A percentile compares a stretch with the other conserved stretches of the same genome.
Conservation (phyloP, 2,113 vertebrate species). For the Rhineura floridana region DNA sequence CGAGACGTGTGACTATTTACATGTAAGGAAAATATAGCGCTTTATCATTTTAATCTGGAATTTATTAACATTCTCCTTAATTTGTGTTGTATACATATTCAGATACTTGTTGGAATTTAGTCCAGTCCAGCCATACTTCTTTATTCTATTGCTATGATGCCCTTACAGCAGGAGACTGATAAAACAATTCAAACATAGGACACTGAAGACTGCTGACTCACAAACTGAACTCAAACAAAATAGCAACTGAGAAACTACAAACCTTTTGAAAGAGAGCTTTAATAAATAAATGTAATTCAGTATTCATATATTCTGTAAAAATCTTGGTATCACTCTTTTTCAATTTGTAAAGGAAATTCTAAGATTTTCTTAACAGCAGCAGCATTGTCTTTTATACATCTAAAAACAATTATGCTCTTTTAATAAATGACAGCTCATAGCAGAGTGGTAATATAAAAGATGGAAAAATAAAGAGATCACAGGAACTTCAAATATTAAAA, state of each 20-base stretch:
- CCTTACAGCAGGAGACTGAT: neutral
- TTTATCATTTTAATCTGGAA: constrained; percentile 9
- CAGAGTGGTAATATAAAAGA: constrained; percentile 11
- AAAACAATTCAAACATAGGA: constrained; percentile 3
- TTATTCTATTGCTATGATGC: neutral
- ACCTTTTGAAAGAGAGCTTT: constrained; percentile 7
- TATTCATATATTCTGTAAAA: neutral
- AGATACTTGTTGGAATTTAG: neutral
- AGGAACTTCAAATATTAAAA: constrained; percentile 19
- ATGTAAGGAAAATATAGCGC: neutral
- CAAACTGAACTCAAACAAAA: constrained; percentile 18
- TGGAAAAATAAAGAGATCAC: neutral
- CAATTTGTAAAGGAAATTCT: neutral
- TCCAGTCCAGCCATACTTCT: neutral
- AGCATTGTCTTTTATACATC: constrained; percentile 29
- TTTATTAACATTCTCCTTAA: neutral
- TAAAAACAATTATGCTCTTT: constrained; percentile 10
- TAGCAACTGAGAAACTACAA: neutral
- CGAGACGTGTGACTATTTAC: neutral
- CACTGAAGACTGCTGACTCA: constrained; percentile 1
- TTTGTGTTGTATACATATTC: neutral
- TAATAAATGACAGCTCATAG: neutral
- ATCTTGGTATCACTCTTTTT: neutral
- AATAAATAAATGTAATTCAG: constrained; percentile 2
- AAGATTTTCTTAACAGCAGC: neutral